Evolutionary conservation across 92 coral and sea anemone genomes (phyloP).

Genomic region (Porites divaricata): DNA sequence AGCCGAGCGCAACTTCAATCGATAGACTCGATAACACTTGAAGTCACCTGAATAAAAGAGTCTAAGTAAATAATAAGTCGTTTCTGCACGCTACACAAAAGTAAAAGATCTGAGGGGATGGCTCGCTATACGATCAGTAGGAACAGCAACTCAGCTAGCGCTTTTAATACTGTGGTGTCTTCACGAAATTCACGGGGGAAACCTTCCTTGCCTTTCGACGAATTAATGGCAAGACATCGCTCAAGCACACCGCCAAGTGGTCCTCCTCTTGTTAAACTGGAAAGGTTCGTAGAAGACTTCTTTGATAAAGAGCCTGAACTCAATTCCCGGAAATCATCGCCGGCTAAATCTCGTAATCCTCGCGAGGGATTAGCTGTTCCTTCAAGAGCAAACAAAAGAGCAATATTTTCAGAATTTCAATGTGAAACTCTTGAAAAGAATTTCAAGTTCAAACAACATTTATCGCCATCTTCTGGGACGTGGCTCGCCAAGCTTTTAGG

Average conservation of each 20-base stretch:
- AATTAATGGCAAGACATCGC: neutral
- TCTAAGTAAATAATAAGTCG: neutral
- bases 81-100: neutral
- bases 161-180: slow-evolving; percentile 5
- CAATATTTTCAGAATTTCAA: slow-evolving; percentile 18
- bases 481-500: slow-evolving; percentile 41
- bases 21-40: no score
- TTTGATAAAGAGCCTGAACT: slow-evolving; percentile 13
- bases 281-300: slow-evolving; percentile 35
- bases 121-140: neutral
- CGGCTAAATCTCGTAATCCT: slow-evolving; percentile 1
- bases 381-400: neutral
- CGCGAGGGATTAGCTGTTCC: neutral
- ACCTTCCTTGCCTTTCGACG: neutral
- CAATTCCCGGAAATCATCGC: slow-evolving; percentile 9
- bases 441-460: slow-evolving; percentile 22
- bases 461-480: slow-evolving; percentile 20
- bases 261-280: neutral
- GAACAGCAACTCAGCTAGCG: neutral
- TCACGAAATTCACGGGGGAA: neutral
- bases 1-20: no score
- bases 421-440: slow-evolving; percentile 20
- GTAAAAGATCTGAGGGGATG: neutral
- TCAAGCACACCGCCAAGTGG: neutral
- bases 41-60: slow-evolving; percentile 7